Base-by-base conservation (phyloP, 2,797 vertebrate species). In the Numenius phaeopus region DNA sequence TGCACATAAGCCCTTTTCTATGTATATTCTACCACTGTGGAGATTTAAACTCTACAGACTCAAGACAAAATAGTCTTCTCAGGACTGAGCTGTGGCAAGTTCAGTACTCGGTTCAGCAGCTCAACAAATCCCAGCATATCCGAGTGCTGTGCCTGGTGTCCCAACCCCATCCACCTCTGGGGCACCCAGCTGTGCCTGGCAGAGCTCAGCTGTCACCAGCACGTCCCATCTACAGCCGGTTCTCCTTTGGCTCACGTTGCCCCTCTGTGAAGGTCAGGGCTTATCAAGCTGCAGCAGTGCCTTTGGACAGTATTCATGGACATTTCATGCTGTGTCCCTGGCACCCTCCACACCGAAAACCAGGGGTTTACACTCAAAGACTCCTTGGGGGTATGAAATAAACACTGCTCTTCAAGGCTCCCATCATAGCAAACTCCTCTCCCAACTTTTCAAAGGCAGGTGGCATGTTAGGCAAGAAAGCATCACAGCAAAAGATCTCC, bases 221-320 rank as follows among this genome's bases (percentile, higher is more conserved):
- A 42, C 0, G 0, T 62, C 54, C 77, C 34, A 3, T 14, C 37
- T 14, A 20, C 55, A 89, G 42, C 20, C 1, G 0, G 26, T 9
- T 55, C 57, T 90, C 75, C 86, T 69, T 58, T 29, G 1, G 0
- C 24, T 85, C 71, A 47, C 42, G 2, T 11, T 50, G 39, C 9
- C 3, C 1, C 52, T 50, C 67, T n/a, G 5, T 13, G 61, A 64
- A 52, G 76, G 52, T 27, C 80, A 81, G 42, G 29, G 54, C 20
- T 86, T 23, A 30, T 37, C 52, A 23, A 46, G n/a, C 81, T 66
- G 34, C 3, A 0, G 22, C 14, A 17, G 24, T 66, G 52, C 29
- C 62, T 52, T 13, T 54, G 69, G 52, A 61, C 70, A 88, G 10
- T 14, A 26, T 8, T 69, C 58, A 34, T 19, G 86, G 66, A 50